A percentile compares a stretch with the other conserved stretches of the same genome.
Evolutionary conservation across 2,888 invertebrate genomes (phyloP).

Genomic region (Dryobota labecula): DNA sequence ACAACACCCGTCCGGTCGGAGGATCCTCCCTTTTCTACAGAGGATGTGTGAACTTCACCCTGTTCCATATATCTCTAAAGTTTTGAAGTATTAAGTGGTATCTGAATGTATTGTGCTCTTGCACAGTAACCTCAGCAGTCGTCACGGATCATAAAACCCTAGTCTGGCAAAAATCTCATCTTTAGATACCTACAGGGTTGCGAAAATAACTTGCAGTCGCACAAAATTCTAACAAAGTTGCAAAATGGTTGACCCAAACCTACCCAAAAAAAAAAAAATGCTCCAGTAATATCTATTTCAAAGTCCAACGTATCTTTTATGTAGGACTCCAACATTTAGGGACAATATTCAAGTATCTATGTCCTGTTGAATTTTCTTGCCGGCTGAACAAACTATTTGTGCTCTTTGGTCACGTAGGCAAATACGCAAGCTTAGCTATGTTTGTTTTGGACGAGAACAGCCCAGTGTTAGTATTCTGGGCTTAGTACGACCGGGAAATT

Average conservation of each 20-base stretch:
- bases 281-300: conserved; percentile 35
- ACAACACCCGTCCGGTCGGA: no score
- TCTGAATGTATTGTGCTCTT: neutral
- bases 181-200: neutral
- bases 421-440: conserved; percentile 56
- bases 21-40: no score
- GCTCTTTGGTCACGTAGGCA: conserved; percentile 66
- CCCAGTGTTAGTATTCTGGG: conserved; percentile 51
- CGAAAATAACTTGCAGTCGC: neutral
- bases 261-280: conserved; percentile 2
- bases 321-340: conserved; percentile 25
- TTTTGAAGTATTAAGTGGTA: neutral
- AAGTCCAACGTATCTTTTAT: conserved; percentile 30
- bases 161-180: neutral
- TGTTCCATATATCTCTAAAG: no score
- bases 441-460: conserved; percentile 62
- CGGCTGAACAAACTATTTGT: conserved; percentile 56
- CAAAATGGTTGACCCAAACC: neutral
- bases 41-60: no score
- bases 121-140: no score
- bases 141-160: no score
- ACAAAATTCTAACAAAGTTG: neutral
- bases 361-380: conserved; percentile 57
- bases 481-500: conserved; percentile 43
- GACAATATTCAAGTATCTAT: conserved; percentile 55